Conservation (phyloP, 2,888 invertebrate species). For the Ferrisia virgata region DNA sequence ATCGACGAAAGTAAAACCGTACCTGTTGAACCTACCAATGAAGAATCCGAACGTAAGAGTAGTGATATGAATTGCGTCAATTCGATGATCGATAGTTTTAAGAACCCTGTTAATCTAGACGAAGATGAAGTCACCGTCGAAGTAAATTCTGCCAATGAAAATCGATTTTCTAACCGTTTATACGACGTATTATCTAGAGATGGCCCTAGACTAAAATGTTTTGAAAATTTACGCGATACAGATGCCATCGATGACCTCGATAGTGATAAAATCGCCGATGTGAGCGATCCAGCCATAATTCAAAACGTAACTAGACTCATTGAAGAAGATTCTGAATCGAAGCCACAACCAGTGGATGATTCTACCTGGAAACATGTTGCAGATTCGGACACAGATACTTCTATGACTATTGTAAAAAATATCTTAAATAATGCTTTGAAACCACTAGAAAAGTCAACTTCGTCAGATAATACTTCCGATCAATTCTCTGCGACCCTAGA, state of each 20-base stretch:
- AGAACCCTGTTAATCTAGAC: not conserved
- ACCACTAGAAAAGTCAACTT: not conserved
- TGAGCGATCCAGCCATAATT: not conserved
- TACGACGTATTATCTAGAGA: constrained; percentile 10
- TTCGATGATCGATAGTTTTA: not conserved
- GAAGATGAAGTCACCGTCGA: not conserved
- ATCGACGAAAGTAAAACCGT: not conserved
- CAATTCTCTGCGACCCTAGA: not conserved
- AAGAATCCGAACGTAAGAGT: not conserved
- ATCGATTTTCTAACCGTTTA: constrained; percentile 3
- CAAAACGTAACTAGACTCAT: not conserved
- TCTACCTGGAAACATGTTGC: not conserved
- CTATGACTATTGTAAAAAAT: not conserved
- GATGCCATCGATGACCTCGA: not conserved
- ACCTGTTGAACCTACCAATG: not conserved
- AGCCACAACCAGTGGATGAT: not conserved
- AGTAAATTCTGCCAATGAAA: not conserved
- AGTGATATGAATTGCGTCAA: not conserved
- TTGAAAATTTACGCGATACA: not conserved
- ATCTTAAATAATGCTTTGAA: not conserved
- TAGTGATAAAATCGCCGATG: not conserved
- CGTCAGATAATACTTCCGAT: not conserved
- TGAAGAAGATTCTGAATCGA: not conserved
- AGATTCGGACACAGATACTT: not conserved
- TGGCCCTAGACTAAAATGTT: constrained; percentile 12